A percentile compares a stretch with the other conserved stretches of the same genome.
Conservation (phyloP, 1,140 invertebrate species). For the Lordiphosa clarofinis region DNA sequence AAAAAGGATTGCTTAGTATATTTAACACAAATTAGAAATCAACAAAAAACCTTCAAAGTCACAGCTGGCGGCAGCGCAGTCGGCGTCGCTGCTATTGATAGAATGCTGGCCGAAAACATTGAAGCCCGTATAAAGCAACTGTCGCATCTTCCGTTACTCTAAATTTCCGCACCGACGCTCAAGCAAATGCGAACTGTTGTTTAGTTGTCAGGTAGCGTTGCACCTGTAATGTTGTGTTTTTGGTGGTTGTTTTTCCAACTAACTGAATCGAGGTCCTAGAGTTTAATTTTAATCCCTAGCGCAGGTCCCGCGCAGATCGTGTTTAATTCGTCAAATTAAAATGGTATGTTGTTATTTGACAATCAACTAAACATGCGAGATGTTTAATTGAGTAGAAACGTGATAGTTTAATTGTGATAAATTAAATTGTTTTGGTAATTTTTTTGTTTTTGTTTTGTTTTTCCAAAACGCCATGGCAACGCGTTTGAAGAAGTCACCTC, state of each 20-base stretch:
- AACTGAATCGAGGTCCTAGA: conserved; percentile 4
- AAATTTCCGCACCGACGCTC: conserved; percentile 12
- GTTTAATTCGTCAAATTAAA: too few species aligned
- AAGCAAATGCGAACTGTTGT: conserved; percentile 23
- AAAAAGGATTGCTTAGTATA: conserved; percentile 42
- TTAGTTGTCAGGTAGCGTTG: conserved; percentile 52
- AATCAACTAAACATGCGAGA: too few species aligned
- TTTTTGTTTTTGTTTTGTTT: conserved; percentile 3
- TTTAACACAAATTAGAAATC: conserved; percentile 7
- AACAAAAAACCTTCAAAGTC: conserved; percentile 51
- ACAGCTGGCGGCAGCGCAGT: conserved; percentile 29
- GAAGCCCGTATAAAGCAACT: conserved; percentile 76
- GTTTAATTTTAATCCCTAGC: conserved; percentile 4
- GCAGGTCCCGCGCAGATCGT: too few species aligned
- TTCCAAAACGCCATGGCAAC: conserved; percentile 7
- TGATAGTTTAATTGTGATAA: not conserved
- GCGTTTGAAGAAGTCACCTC: too few species aligned
- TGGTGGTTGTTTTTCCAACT: conserved; percentile 45
- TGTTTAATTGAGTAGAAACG: not conserved
- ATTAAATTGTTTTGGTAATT: not conserved
- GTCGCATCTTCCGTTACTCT: conserved; percentile 43
- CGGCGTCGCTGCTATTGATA: conserved; percentile 25
- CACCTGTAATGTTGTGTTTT: conserved; percentile 59
- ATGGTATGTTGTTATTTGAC: too few species aligned
- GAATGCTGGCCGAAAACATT: conserved; percentile 79